phyloP scores from a whole-genome alignment of 2,888 invertebrate species.

The Drosophila kuntzei region DNA sequence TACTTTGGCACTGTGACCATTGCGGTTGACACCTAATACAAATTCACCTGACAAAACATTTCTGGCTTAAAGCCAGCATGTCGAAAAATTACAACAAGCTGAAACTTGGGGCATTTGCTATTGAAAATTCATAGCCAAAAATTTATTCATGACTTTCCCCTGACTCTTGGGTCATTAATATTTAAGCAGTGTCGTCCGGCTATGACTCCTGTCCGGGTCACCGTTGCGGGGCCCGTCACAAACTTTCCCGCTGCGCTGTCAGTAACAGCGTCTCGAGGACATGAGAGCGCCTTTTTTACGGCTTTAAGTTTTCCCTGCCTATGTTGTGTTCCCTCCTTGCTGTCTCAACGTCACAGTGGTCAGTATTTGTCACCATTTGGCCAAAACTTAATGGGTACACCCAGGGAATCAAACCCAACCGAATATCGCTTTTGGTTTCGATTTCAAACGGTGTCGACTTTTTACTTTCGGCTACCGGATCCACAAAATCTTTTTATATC shows the following conservation, averaged over 20 bases:
- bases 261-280: constrained; percentile 72
- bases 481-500: too few relatives aligned
- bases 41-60: constrained; percentile 32
- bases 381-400: not conserved
- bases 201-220: constrained; percentile 60
- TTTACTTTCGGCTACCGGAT: too few relatives aligned
- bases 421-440: not conserved
- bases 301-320: constrained; percentile 62
- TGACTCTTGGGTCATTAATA: constrained; percentile 73
- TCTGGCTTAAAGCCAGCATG: constrained; percentile 51
- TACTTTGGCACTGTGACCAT: constrained; percentile 24
- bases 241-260: constrained; percentile 64
- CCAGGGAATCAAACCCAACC: not conserved
- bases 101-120: constrained; percentile 33
- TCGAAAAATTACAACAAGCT: constrained; percentile 45
- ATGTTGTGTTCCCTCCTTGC: not conserved
- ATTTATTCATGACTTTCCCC: constrained; percentile 80
- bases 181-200: constrained; percentile 71
- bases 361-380: not conserved
- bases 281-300: constrained; percentile 71
- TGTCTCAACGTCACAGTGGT: not conserved
- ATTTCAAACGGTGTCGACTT: too few relatives aligned
- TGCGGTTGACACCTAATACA: constrained; percentile 67
- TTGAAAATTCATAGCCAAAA: constrained; percentile 84
- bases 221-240: constrained; percentile 63